Evolutionary conservation across 2,888 invertebrate species (phyloP).

Genomic region (Parochlus steinenii): DNA sequence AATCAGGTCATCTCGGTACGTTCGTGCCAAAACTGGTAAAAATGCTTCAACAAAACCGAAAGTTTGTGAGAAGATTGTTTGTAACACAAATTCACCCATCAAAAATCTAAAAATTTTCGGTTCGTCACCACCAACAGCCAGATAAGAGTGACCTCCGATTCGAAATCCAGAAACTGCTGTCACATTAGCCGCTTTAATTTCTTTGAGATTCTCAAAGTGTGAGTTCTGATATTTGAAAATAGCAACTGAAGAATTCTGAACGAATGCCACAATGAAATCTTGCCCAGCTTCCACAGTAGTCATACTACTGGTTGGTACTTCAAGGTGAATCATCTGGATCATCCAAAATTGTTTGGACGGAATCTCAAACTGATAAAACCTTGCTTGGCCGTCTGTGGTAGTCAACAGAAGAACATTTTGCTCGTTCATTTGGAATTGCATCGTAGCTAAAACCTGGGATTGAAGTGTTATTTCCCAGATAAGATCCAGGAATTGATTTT

Average conservation of each 20-base stretch:
- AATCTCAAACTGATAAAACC: no score
- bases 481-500: no score
- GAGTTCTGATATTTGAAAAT: slow-evolving; percentile 22
- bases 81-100: slow-evolving; percentile 23
- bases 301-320: slow-evolving; percentile 18
- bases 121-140: slow-evolving; percentile 23
- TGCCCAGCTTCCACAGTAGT: slow-evolving; percentile 23
- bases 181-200: slow-evolving; percentile 21
- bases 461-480: no score
- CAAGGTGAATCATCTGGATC: slow-evolving; percentile 22
- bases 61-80: slow-evolving; percentile 23
- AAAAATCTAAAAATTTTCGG: slow-evolving; percentile 25
- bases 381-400: no score
- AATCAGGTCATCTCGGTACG: slow-evolving; percentile 29
- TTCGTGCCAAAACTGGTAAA: slow-evolving; percentile 25
- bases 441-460: no score
- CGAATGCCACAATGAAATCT: slow-evolving; percentile 24
- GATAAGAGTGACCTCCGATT: slow-evolving; percentile 27
- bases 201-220: slow-evolving; percentile 11
- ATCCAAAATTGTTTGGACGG: slow-evolving; percentile 27
- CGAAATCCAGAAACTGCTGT: slow-evolving; percentile 22
- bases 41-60: slow-evolving; percentile 26
- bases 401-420: no score
- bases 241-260: slow-evolving; percentile 20
- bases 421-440: no score